Base-by-base conservation (phyloP, 2,113 vertebrate species). In the Tylochromis polylepis region DNA sequence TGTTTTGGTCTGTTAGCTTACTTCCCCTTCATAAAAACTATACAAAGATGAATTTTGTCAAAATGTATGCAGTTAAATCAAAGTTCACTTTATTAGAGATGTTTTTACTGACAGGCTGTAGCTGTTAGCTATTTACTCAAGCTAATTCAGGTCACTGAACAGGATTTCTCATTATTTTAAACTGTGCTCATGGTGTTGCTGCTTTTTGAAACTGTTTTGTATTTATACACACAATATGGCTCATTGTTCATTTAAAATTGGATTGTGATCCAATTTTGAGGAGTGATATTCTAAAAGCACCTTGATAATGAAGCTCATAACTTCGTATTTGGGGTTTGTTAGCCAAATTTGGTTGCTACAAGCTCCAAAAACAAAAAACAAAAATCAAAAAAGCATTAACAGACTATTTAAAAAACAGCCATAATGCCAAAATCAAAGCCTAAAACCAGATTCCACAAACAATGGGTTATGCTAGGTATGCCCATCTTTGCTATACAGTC, bases 391-490 rank as follows among this genome's bases (percentile, higher is more conserved):
- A 3, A 43, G 8, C 5, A 46, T 20, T 51, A 51, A 51, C 7
- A 51, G 15, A 46, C 41, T 75, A 43, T 27, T 46, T 29, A 75
- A 75, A 49, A 49, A 29, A 9, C 6, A 49, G 10, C 24, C 43
- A 75, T 12, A 20, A 77, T 51, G 16, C 11, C 46, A 53, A 51
- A 53, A 31, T 34, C 46, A 77, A 77, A 49, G 7, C 46, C 18
- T 14, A 8, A 77, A 53, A 77, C 10, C 70, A 49, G 22, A 72
- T 15, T 46, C 22, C 1, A 29, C 11, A 51, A 49, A 31, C 41
- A 49, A 12, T 20, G 16, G 43, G 6, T 77, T 31, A 8, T 0
- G 10, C 10, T 20, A 77, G 0, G 6, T 77, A n/a, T 0, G 0
- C 0, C 46, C 46, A 53, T 77, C 72, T 53, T 77, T 77, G 29